Evolutionary conservation across 2,113 vertebrate genomes (phyloP).

Genomic region (Myocastor coypus): DNA sequence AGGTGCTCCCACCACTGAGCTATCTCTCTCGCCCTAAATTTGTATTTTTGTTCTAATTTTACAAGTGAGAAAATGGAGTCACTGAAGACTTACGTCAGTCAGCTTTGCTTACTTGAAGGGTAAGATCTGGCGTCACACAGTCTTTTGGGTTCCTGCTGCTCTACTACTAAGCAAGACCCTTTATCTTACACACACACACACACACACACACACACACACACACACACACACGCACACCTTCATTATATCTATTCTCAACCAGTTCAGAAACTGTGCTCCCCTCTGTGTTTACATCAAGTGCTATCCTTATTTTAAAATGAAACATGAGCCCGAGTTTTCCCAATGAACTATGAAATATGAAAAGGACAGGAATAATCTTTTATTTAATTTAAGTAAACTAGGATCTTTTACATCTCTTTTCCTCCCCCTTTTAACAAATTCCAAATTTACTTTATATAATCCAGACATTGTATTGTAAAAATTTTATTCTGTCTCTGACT

Average conservation of each 20-base stretch:
- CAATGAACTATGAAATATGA: neutral
- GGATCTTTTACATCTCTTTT: neutral
- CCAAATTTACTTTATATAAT: neutral
- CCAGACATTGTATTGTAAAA: too few species aligned
- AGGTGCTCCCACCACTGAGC: too few species aligned
- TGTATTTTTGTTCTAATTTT: neutral
- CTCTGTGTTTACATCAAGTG: neutral
- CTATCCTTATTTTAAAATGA: neutral
- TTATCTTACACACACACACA: neutral
- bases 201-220: neutral
- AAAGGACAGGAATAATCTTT: neutral
- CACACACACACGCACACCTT: neutral
- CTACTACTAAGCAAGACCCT: neutral
- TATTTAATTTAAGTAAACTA: neutral
- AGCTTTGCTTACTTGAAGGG: neutral
- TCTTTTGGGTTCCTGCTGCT: neutral
- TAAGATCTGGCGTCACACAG: neutral
- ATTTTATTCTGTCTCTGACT: neutral
- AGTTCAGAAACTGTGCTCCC: neutral
- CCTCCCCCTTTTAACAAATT: neutral
- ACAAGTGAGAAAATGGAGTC: neutral
- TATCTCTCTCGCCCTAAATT: too few species aligned
- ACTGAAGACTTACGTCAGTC: neutral
- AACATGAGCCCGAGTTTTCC: neutral
- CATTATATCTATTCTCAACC: neutral